phyloP scores from a whole-genome alignment of 2,113 vertebrate genomes.

The Aegithalos caudatus region DNA sequence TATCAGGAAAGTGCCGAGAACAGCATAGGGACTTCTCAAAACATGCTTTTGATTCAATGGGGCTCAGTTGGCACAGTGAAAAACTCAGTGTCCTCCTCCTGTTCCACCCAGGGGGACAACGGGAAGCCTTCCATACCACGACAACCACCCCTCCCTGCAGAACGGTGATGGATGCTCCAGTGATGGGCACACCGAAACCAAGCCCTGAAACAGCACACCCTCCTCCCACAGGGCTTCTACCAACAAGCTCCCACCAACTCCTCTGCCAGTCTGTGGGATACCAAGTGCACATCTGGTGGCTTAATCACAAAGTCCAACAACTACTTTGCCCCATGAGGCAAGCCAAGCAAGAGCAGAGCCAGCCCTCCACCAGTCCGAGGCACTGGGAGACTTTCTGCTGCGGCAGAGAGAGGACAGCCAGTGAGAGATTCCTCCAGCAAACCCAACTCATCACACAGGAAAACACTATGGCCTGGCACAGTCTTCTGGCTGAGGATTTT shows the following conservation, averaged over 20 bases:
- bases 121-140: neutral
- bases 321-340: slow-evolving; percentile 9
- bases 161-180: neutral
- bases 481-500: neutral
- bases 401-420: slow-evolving; percentile 21
- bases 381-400: slow-evolving; percentile 34
- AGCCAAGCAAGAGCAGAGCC: slow-evolving; percentile 9
- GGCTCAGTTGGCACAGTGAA: slow-evolving; percentile 66
- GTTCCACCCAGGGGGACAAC: neutral
- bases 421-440: slow-evolving; percentile 30
- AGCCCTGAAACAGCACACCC: neutral
- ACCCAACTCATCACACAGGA: slow-evolving; percentile 19
- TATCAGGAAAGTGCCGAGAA: slow-evolving; percentile 28
- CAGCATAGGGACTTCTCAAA: slow-evolving; percentile 26
- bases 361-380: slow-evolving; percentile 17
- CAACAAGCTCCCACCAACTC: neutral
- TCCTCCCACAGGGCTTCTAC: neutral
- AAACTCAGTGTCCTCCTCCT: neutral
- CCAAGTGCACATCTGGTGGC: slow-evolving; percentile 24
- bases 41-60: slow-evolving; percentile 15
- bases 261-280: neutral
- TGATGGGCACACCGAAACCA: neutral
- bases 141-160: neutral
- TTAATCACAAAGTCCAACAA: neutral
- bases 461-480: neutral